Base-by-base conservation (phyloP, 2,797 vertebrate genomes). In the Cynodonichthys magdalenae region DNA sequence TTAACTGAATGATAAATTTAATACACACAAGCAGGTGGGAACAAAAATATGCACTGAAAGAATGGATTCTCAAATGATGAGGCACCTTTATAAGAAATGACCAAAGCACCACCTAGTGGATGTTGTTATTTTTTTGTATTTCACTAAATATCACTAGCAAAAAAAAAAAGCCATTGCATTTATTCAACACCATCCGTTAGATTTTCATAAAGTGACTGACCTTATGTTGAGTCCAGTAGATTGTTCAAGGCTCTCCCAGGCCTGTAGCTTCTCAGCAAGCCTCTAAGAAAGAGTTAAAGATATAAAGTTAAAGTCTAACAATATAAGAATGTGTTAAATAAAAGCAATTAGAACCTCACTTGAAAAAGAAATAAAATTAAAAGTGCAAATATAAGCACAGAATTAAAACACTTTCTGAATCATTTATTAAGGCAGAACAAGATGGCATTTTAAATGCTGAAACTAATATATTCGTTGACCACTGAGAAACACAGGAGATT, bases 201-300 rank as follows among this genome's bases (percentile, higher is more conserved):
- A 56, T 8, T 14, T 28, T 64, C 19, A 59, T n/a, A 67, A 39
- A 15, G 5, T 19, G 20, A 63, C 94, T 70, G 83, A 98, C 97
- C 95, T 95, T 87, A 98, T 96, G 80, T 91, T 95, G 71, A 98
- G 90, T 74, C 96, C 96, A 27, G 94, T 95, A 41, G 77, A 92
- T 60, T 95, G 94, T 5, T 96, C 95, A 72, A 97, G 80, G 48
- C 91, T 95, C 80, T 98, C 96, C 97, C 97, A 99, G 77, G 87
- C 92, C 68, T 94, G 92, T 46, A 99, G 83, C 79, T 95, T 96
- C 50, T 87, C 88, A 48, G 87, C 69, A 60, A 96, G 74, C 84
- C 91, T 95, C 97, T 99, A 63, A 34, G 77, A 41, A 59, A 34
- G 31, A 5, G 55, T 58, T 17, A 64, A 65, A 65, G 1, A 39